Percentiles rank a stretch among this genome's conserved stretches.
These are phyloP conservation scores for Sorex fumeus DNA, from an alignment of 2,113 vertebrate species.

Conservation along the genomic window DNA sequence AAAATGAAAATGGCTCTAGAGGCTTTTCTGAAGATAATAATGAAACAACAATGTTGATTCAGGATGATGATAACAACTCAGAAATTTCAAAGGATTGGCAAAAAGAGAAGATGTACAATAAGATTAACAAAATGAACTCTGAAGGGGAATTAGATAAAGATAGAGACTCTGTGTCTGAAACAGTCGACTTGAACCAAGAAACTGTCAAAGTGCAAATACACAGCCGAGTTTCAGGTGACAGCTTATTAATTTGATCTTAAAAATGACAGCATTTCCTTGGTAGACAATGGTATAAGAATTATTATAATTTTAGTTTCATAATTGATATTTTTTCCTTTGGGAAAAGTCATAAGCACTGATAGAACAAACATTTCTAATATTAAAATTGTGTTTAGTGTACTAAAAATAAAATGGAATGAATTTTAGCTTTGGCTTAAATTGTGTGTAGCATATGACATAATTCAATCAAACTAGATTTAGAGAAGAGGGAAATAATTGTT, in stretches of 20 bases:
- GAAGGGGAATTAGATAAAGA: slow-evolving; percentile 95
- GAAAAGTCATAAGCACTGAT: neutral
- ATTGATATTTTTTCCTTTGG: neutral
- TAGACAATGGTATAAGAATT: neutral
- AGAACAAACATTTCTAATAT: slow-evolving; percentile 37
- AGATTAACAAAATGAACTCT: slow-evolving; percentile 91
- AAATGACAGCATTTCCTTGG: slow-evolving; percentile 17
- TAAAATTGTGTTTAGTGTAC: slow-evolving; percentile 27
- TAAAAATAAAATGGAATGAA: neutral
- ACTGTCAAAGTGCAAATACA: slow-evolving; percentile 95
- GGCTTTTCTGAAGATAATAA: slow-evolving; percentile 90
- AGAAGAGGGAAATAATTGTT: neutral
- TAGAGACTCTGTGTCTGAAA: slow-evolving; percentile 89
- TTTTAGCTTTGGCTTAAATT: slow-evolving; percentile 20
- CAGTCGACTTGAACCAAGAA: slow-evolving; percentile 92
- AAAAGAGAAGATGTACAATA: slow-evolving; percentile 95
- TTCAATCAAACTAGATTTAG: neutral
- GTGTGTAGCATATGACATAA: neutral
- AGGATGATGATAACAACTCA: slow-evolving; percentile 92
- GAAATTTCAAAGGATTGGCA: slow-evolving; percentile 92
- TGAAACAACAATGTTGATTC: slow-evolving; percentile 96
- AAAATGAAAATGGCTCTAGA: slow-evolving; percentile 89
- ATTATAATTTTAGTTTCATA: slow-evolving; percentile 24
- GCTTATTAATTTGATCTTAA: slow-evolving; percentile 29
- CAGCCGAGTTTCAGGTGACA: slow-evolving; percentile 92